A percentile compares a stretch with the other conserved stretches of the same genome.
These are phyloP conservation scores for Sphenodon punctatus DNA, from an alignment of 2,797 vertebrate genomes.

Conservation along the genomic window DNA sequence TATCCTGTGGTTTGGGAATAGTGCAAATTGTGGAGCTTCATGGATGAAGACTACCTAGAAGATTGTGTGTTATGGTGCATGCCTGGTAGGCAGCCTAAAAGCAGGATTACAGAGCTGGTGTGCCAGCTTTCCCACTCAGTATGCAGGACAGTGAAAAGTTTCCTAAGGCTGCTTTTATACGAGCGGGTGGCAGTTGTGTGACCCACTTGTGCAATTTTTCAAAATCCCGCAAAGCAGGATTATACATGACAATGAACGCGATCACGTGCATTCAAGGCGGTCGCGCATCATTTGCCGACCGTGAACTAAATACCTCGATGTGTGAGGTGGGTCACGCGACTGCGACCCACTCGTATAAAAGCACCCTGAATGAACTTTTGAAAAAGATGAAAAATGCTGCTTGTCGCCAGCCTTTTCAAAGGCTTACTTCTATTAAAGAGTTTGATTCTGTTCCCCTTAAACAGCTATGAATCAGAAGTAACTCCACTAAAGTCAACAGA, in stretches of 20 bases:
- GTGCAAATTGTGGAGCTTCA: conserved; percentile 55
- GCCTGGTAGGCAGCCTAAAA: conserved; percentile 38
- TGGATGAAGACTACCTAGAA: conserved; percentile 67
- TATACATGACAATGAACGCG: too few species aligned
- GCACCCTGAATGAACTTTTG: too few species aligned
- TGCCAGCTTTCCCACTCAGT: conserved; percentile 18
- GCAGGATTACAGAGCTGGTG: background rate
- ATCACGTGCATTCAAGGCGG: too few species aligned
- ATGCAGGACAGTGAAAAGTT: conserved; percentile 32
- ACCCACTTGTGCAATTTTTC: too few species aligned
- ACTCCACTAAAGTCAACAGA: background rate
- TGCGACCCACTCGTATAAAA: too few species aligned
- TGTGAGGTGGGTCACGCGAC: too few species aligned
- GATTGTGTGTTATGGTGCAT: background rate
- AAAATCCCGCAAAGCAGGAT: too few species aligned
- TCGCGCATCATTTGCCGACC: too few species aligned
- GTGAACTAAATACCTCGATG: too few species aligned
- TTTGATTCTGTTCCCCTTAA: background rate
- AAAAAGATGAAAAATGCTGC: conserved; percentile 10
- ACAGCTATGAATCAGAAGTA: background rate
- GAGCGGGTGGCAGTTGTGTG: too few species aligned
- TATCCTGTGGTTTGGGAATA: conserved; percentile 66
- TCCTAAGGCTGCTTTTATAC: conserved; percentile 18
- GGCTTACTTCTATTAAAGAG: background rate
- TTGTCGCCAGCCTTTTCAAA: too few species aligned